A percentile compares a stretch with the other conserved stretches of the same genome.
Conservation (phyloP, 2,888 invertebrate genomes). For the Deilephila elpenor region DNA sequence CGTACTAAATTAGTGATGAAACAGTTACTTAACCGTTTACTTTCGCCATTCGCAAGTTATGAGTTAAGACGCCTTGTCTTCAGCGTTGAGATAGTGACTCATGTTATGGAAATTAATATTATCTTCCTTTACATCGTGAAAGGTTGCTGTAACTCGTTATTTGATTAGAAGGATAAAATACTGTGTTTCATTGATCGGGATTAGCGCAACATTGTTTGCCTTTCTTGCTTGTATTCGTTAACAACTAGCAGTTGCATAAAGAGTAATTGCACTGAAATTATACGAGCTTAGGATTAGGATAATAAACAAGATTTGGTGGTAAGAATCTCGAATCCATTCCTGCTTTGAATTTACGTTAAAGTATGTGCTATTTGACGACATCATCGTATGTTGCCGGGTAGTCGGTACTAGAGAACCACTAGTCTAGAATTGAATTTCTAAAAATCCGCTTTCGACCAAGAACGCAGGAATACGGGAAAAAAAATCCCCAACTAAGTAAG, state of each 20-base stretch:
- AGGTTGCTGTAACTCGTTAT: constrained; percentile 11
- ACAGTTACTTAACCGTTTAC: constrained; percentile 50
- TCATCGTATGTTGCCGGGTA: too few species aligned
- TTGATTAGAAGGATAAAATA: not conserved
- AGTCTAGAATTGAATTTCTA: too few species aligned
- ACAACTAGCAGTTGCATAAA: not conserved
- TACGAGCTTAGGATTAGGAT: too few species aligned
- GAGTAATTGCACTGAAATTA: too few species aligned
- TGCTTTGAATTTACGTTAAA: too few species aligned
- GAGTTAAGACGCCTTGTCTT: constrained; percentile 23
- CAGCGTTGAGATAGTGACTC: constrained; percentile 15
- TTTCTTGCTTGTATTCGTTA: not conserved
- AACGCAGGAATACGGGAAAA: too few species aligned
- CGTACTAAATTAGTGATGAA: constrained; percentile 46
- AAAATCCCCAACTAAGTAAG: too few species aligned
- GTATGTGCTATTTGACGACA: too few species aligned
- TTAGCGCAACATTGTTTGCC: not conserved
- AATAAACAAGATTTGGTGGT: too few species aligned
- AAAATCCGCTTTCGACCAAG: too few species aligned
- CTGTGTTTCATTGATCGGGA: not conserved
- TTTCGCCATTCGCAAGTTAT: constrained; percentile 21
- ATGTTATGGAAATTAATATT: constrained; percentile 18
- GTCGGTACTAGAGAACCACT: too few species aligned
- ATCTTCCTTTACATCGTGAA: constrained; percentile 19
- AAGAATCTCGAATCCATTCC: too few species aligned